These are phyloP conservation scores for Nasua narica DNA, from an alignment of 2,797 vertebrate species.

Conservation along the genomic window DNA sequence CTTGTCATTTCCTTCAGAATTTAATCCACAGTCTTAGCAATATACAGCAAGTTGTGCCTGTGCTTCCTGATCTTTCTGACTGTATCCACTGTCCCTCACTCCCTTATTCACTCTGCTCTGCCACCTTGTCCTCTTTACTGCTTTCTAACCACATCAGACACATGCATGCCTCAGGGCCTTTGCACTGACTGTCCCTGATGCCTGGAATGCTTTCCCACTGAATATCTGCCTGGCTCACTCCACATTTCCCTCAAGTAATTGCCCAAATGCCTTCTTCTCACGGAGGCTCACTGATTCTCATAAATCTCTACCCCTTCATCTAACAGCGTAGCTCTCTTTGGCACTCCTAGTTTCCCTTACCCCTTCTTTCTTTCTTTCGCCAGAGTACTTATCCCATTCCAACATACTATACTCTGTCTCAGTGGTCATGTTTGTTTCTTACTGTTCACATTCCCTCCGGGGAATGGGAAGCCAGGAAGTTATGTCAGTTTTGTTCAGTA, in stretches of 20 bases:
- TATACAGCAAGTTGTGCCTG: neutral
- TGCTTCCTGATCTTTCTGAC: neutral
- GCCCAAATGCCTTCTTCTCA: neutral
- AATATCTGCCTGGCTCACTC: neutral
- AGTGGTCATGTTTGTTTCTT: neutral
- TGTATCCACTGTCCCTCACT: fast-evolving
- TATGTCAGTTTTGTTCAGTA: neutral
- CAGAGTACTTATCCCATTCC: neutral
- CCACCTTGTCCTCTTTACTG: neutral
- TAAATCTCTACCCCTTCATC: neutral
- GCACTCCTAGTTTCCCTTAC: neutral
- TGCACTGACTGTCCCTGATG: neutral
- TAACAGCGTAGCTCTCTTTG: neutral
- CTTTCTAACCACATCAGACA: neutral
- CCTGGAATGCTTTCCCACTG: neutral
- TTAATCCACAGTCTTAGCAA: neutral
- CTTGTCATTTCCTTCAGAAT: neutral
- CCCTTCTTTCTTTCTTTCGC: neutral
- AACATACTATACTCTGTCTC: neutral
- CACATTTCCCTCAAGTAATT: neutral
- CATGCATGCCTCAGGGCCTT: neutral
- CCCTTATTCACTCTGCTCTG: neutral
- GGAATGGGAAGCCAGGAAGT: neutral
- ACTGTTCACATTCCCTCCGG: neutral
- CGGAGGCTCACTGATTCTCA: neutral